A percentile compares a stretch with the other conserved stretches of the same genome.
phyloP scores from a whole-genome alignment of 2,888 invertebrate genomes.

The Chymomyza fuscimana region DNA sequence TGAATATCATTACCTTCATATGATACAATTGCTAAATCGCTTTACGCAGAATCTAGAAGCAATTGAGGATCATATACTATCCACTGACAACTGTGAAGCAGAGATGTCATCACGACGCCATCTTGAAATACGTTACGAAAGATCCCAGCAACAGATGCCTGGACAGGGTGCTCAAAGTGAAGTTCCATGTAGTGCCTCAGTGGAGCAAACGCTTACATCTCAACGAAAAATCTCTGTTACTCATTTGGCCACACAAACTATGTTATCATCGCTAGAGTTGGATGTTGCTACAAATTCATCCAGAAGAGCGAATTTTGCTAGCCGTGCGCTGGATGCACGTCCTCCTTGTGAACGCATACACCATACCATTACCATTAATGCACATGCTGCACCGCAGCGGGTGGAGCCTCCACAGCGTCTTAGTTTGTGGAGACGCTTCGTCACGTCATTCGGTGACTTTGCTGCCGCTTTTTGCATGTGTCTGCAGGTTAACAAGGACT shows the following conservation, averaged over 20 bases:
- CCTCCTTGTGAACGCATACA: constrained; percentile 53
- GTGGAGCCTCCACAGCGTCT: constrained; percentile 20
- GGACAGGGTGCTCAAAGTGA: background rate
- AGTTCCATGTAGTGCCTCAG: background rate
- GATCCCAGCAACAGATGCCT: background rate
- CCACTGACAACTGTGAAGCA: background rate
- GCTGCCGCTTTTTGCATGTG: constrained; percentile 67
- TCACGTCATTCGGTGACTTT: constrained; percentile 56
- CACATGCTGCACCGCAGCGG: constrained; percentile 44
- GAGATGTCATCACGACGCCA: background rate
- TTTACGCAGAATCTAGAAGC: constrained; percentile 63
- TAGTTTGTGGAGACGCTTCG: constrained; percentile 47
- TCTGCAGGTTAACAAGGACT: constrained; percentile 76
- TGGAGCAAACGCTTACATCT: background rate
- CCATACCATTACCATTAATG: constrained; percentile 67
- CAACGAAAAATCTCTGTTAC: background rate
- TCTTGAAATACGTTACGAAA: background rate
- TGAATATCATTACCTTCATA: constrained; percentile 49
- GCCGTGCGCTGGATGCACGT: background rate
- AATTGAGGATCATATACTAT: constrained; percentile 40
- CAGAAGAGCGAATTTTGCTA: background rate
- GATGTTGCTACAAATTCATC: constrained; percentile 11
- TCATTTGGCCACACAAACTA: background rate
- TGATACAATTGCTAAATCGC: constrained; percentile 59
- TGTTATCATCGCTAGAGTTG: constrained; percentile 6